Conservation (phyloP, 2,888 invertebrate species). For the Marronus borbonicus region DNA sequence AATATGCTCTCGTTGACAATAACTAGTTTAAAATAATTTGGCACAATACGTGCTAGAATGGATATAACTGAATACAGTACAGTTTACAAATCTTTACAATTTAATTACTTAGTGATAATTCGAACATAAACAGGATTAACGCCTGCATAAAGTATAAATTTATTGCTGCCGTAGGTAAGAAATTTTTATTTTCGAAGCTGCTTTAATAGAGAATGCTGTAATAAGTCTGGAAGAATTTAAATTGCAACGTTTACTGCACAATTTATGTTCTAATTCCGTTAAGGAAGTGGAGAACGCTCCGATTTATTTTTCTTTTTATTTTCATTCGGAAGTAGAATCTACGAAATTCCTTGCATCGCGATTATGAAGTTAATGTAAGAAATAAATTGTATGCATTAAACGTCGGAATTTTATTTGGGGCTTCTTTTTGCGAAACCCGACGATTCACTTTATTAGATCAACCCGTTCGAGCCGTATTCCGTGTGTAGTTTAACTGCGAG, state of each 20-base stretch:
- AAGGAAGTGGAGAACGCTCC: constrained; percentile 32
- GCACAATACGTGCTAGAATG: too few species aligned
- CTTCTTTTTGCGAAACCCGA: background rate
- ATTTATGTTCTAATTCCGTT: constrained; percentile 55
- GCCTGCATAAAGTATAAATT: constrained; percentile 24
- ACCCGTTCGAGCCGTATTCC: background rate
- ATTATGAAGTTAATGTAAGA: constrained; percentile 37
- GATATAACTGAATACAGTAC: too few species aligned
- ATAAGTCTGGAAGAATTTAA: constrained; percentile 55
- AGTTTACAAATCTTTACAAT: too few species aligned
- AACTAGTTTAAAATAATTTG: too few species aligned
- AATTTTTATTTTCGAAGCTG: constrained; percentile 27
- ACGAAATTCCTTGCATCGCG: constrained; percentile 26
- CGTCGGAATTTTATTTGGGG: constrained; percentile 14
- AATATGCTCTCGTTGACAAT: too few species aligned
- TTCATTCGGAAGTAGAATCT: constrained; percentile 24
- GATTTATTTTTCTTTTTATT: constrained; percentile 37
- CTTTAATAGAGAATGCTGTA: constrained; percentile 18
- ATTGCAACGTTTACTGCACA: constrained; percentile 55
- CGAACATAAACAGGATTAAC: constrained; percentile 28
- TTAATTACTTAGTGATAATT: constrained; percentile 10
- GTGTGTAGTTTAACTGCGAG: background rate
- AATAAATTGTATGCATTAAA: constrained; percentile 38
- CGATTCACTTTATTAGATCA: constrained; percentile 25
- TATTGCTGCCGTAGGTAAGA: background rate